phyloP scores from a whole-genome alignment of 2,888 invertebrate genomes.

The Malthinus flaveolus region DNA sequence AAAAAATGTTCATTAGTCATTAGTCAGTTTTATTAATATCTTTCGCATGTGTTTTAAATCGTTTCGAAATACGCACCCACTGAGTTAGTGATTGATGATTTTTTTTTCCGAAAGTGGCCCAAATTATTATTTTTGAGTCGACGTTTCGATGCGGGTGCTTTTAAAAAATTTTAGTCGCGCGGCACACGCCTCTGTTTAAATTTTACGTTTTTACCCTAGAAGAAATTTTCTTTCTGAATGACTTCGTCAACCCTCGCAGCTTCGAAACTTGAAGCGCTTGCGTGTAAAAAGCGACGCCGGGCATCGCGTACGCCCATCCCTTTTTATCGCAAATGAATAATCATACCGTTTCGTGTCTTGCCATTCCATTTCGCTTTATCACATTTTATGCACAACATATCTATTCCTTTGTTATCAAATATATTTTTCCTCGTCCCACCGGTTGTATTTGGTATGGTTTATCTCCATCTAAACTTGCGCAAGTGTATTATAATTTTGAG shows the following conservation, averaged over 20 bases:
- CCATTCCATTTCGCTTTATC: slow-evolving; percentile 8
- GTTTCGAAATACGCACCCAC: too few relatives aligned
- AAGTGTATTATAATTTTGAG: slow-evolving; percentile 10
- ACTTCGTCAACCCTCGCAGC: slow-evolving; percentile 11
- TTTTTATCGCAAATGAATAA: not conserved
- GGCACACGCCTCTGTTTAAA: too few relatives aligned
- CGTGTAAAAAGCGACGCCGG: slow-evolving; percentile 14
- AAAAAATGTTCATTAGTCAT: too few relatives aligned
- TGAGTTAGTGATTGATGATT: too few relatives aligned
- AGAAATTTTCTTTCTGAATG: slow-evolving; percentile 2
- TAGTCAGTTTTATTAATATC: too few relatives aligned
- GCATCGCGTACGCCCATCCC: slow-evolving; percentile 5
- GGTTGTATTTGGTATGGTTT: not conserved
- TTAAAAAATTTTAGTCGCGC: too few relatives aligned
- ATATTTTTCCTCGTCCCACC: not conserved
- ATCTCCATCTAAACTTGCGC: slow-evolving; percentile 12
- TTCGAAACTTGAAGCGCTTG: slow-evolving; percentile 4
- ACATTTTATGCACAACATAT: not conserved
- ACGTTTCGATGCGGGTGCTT: too few relatives aligned
- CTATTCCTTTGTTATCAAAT: slow-evolving; percentile 14
- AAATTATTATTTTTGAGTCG: too few relatives aligned
- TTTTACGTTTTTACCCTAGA: slow-evolving; percentile 5
- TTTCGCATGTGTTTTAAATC: too few relatives aligned
- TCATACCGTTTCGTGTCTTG: not conserved
- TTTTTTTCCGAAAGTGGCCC: too few relatives aligned